These are phyloP conservation scores for Odocoileus virginianus DNA, from an alignment of 2,113 vertebrate genomes.

Conservation along the genomic window DNA sequence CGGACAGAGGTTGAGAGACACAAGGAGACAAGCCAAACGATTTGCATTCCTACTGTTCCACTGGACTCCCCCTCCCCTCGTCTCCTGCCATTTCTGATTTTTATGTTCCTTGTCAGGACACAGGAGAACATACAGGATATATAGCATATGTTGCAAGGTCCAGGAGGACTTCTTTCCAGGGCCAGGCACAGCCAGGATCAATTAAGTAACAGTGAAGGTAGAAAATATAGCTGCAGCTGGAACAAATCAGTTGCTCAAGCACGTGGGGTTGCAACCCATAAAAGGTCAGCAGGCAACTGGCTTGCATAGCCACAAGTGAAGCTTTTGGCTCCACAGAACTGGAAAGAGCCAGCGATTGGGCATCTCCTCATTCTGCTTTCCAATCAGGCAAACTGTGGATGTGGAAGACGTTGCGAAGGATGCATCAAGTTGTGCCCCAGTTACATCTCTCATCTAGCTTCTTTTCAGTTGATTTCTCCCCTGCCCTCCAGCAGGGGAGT, in stretches of 20 bases:
- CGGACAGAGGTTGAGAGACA: background rate
- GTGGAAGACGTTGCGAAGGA: background rate
- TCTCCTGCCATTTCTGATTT: conserved; percentile 66
- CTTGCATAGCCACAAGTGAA: background rate
- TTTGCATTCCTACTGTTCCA: conserved; percentile 6
- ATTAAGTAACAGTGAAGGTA: conserved; percentile 69
- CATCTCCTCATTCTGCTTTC: background rate
- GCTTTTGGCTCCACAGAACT: background rate
- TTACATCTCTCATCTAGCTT: background rate
- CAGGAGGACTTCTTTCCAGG: conserved; percentile 44
- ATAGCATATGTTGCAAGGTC: conserved; percentile 56
- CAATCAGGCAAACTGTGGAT: background rate
- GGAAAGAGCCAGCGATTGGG: background rate
- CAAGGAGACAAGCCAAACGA: background rate
- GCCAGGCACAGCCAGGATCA: conserved; percentile 69
- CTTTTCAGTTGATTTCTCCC: background rate
- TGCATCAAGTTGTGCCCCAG: background rate
- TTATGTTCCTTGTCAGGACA: conserved; percentile 69
- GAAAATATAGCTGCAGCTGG: conserved; percentile 69
- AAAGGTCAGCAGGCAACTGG: conserved; percentile 63
- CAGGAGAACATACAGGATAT: conserved; percentile 53
- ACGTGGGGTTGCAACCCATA: conserved; percentile 28
- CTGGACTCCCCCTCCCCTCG: conserved; percentile 17
- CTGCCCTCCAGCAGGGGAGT: background rate
- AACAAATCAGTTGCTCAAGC: conserved; percentile 69